Conservation (phyloP, 2,888 invertebrate genomes). For the Drosophila pseudotakahashii region DNA sequence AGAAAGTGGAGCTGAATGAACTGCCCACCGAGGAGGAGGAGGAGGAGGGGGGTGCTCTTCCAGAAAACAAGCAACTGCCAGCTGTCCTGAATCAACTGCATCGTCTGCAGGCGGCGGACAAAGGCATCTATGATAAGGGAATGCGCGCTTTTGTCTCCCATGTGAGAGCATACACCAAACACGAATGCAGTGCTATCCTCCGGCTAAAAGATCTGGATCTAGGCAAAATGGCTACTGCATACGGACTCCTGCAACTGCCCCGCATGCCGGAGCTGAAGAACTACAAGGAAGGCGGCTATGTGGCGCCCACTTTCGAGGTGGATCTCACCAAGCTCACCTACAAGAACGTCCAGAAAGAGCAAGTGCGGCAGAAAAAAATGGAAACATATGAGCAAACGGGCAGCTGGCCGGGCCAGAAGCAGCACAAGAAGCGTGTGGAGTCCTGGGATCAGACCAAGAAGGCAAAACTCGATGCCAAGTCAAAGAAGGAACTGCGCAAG, state of each 20-base stretch:
- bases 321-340: conserved; percentile 92
- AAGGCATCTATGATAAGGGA: conserved; percentile 93
- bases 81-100: conserved; percentile 84
- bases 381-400: conserved; percentile 90
- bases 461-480: conserved; percentile 85
- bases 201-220: conserved; percentile 94
- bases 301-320: conserved; percentile 85
- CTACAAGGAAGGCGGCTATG: conserved; percentile 85
- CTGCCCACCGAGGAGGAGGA: conserved; percentile 41
- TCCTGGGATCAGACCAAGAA: conserved; percentile 92
- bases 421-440: conserved; percentile 86
- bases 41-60: background rate
- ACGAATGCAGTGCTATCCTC: conserved; percentile 96
- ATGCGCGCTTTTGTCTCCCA: conserved; percentile 97
- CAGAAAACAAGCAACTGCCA: conserved; percentile 17
- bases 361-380: conserved; percentile 89
- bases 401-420: conserved; percentile 88
- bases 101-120: conserved; percentile 86
- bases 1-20: conserved; percentile 87
- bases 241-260: conserved; percentile 95
- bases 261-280: conserved; percentile 97
- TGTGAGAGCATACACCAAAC: conserved; percentile 96
- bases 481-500: conserved; percentile 85
- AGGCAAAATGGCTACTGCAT: conserved; percentile 92
- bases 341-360: conserved; percentile 91